phyloP scores from a whole-genome alignment of 1,140 invertebrate genomes.

The Monochamus saltuarius region DNA sequence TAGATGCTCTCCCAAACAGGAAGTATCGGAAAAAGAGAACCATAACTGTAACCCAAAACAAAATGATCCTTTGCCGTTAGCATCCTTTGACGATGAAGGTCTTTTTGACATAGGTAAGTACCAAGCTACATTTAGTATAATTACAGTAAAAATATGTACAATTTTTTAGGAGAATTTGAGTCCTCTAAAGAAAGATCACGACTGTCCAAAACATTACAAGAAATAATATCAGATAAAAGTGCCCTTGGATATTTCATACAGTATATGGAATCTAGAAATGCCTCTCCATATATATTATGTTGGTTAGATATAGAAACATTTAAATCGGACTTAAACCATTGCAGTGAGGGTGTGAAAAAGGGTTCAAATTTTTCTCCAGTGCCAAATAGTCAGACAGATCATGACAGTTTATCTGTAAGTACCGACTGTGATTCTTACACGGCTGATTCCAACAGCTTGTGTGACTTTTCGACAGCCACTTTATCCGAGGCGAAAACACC shows the following conservation, averaged over 20 bases:
- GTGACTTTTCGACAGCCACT: constrained; percentile 35
- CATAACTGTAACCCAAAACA: neutral
- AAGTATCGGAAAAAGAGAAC: constrained; percentile 7
- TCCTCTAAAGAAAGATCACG: constrained; percentile 51
- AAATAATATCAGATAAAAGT: constrained; percentile 68
- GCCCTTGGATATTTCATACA: constrained; percentile 74
- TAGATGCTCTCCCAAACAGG: constrained; percentile 5
- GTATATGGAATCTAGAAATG: constrained; percentile 65
- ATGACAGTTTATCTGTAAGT: constrained; percentile 51
- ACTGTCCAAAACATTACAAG: constrained; percentile 63
- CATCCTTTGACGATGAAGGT: constrained; percentile 44
- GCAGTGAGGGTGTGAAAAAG: constrained; percentile 16
- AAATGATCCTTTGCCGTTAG: constrained; percentile 18
- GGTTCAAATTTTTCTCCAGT: constrained; percentile 23
- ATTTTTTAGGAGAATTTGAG: constrained; percentile 34
- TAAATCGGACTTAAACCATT: constrained; percentile 35
- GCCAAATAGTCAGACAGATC: constrained; percentile 36
- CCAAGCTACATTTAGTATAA: constrained; percentile 3
- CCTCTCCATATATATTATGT: constrained; percentile 63
- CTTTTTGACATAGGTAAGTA: constrained; percentile 40
- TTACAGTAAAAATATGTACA: neutral
- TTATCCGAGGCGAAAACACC: constrained; percentile 30
- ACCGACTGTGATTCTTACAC: constrained; percentile 51
- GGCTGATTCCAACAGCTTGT: constrained; percentile 45
- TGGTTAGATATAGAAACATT: constrained; percentile 75